phyloP scores from a whole-genome alignment of 2,797 vertebrate species.

The Champsocephalus gunnari region DNA sequence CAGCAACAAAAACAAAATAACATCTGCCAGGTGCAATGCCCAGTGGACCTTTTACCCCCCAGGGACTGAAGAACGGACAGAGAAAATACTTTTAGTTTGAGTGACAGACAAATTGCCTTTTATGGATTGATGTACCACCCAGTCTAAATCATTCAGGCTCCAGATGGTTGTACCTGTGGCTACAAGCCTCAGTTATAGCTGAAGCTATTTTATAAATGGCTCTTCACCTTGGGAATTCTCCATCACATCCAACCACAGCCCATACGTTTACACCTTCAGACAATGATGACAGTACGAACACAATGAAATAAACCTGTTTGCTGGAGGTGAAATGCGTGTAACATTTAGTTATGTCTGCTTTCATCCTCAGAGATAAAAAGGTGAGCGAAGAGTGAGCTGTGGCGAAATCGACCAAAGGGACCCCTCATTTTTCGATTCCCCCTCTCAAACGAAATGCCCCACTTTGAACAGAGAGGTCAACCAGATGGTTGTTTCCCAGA shows the following conservation, averaged over 20 bases:
- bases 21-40: not conserved
- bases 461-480: constrained; percentile 66
- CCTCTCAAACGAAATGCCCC: constrained; percentile 62
- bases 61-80: constrained; percentile 6
- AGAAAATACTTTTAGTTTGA: constrained; percentile 26
- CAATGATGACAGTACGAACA: constrained; percentile 37
- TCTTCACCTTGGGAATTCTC: constrained; percentile 74
- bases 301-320: not conserved
- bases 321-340: constrained; percentile 26
- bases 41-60: not conserved
- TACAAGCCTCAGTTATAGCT: constrained; percentile 63
- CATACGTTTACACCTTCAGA: constrained; percentile 44
- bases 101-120: constrained; percentile 46
- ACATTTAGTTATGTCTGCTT: constrained; percentile 26
- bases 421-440: constrained; percentile 32
- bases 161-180: constrained; percentile 74
- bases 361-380: constrained; percentile 40
- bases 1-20: not conserved
- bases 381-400: constrained; percentile 12
- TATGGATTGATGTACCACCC: constrained; percentile 25
- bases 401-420: constrained; percentile 19
- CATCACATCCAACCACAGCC: constrained; percentile 49
- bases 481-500: constrained; percentile 74
- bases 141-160: constrained; percentile 55
- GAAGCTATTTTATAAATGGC: constrained; percentile 73